Evolutionary conservation across 1,140 invertebrate genomes (phyloP).

Genomic region (Drosophila tsacasi): DNA sequence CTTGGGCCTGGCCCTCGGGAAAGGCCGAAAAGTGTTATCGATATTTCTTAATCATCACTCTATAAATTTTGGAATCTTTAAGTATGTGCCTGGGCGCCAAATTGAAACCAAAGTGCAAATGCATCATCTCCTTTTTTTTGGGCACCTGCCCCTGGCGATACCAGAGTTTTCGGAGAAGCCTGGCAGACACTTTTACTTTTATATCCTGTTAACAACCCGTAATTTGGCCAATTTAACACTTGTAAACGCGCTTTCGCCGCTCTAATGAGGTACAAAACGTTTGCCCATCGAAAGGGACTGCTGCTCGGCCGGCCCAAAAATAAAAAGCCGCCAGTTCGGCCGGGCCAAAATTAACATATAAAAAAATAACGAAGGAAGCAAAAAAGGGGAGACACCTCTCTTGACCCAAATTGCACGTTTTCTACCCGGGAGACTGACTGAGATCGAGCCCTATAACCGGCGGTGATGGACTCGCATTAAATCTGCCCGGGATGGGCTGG

Average conservation of each 20-base stretch:
- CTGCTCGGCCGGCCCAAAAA: slow-evolving; percentile 17
- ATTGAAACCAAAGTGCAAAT: slow-evolving; percentile 32
- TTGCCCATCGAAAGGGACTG: slow-evolving; percentile 32
- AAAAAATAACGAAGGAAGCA: slow-evolving; percentile 60
- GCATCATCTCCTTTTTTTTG: slow-evolving; percentile 15
- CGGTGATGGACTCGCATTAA: slow-evolving; percentile 53
- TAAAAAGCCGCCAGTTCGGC: slow-evolving; percentile 29
- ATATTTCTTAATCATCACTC: slow-evolving; percentile 55
- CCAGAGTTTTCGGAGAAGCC: slow-evolving; percentile 7
- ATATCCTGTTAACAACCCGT: slow-evolving; percentile 81
- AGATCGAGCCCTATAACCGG: slow-evolving; percentile 67
- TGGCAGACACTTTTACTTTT: slow-evolving; percentile 80
- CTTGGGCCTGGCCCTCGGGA: slow-evolving; percentile 7
- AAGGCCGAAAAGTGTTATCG: slow-evolving; percentile 30
- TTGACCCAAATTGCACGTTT: slow-evolving; percentile 73
- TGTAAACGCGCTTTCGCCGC: slow-evolving; percentile 82
- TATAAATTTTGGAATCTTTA: slow-evolving; percentile 41
- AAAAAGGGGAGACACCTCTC: slow-evolving; percentile 33
- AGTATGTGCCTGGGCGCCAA: slow-evolving; percentile 35
- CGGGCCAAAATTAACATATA: slow-evolving; percentile 76
- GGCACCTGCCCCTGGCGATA: slow-evolving; percentile 17
- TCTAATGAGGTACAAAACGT: slow-evolving; percentile 83
- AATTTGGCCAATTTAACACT: slow-evolving; percentile 83
- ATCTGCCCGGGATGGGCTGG: slow-evolving; percentile 35
- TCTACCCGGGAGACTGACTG: slow-evolving; percentile 29